Evolutionary conservation across 2,797 vertebrate species (phyloP).

Genomic region (Heteromormyrus szaboi): DNA sequence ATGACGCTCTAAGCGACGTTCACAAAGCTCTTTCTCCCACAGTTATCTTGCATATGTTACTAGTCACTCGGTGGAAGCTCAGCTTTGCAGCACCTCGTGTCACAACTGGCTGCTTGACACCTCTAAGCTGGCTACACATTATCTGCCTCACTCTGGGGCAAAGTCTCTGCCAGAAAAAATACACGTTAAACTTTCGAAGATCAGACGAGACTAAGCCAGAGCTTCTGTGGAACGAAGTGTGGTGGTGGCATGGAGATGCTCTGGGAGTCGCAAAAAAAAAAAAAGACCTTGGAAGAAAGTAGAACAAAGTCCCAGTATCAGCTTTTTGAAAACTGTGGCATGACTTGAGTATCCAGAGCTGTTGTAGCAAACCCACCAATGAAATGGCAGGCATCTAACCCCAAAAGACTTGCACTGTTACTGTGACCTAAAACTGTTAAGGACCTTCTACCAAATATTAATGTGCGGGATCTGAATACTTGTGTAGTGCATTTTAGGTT

Average conservation of each 20-base stretch:
- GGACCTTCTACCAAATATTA: neutral
- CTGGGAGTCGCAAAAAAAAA: neutral
- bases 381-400: neutral
- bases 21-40: neutral
- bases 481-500: neutral
- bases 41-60: neutral
- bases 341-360: neutral
- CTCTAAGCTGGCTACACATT: neutral
- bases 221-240: neutral
- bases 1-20: neutral
- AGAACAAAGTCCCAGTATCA: neutral
- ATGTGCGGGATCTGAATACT: neutral
- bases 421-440: conserved; percentile 1
- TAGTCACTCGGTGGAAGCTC: neutral
- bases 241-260: neutral
- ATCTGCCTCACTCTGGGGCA: neutral
- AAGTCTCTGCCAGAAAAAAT: neutral
- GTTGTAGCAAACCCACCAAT: neutral
- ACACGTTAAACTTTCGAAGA: neutral
- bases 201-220: neutral
- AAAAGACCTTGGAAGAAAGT: neutral
- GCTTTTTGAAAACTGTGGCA: neutral
- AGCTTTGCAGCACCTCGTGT: neutral
- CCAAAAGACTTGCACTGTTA: neutral
- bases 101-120: neutral